Evolutionary conservation across 2,113 vertebrate genomes (phyloP).

Genomic region (Lota lota): DNA sequence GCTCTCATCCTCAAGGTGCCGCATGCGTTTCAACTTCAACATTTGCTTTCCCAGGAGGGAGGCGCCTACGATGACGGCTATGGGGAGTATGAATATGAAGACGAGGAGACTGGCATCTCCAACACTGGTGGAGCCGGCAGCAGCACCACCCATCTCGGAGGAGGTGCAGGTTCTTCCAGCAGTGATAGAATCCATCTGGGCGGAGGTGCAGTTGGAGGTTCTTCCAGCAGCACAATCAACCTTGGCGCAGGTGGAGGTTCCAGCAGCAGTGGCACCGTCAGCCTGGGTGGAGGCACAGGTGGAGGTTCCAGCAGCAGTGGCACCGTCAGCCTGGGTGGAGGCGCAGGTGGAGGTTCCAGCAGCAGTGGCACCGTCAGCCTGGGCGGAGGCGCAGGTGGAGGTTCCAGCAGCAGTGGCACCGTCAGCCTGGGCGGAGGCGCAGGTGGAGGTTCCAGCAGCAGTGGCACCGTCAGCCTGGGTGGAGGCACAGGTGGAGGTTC

Average conservation of each 20-base stretch:
- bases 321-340: constrained; percentile 31
- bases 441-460: constrained; percentile 34
- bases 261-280: neutral
- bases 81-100: constrained; percentile 50
- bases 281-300: constrained; percentile 9
- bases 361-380: constrained; percentile 17
- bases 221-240: constrained; percentile 12
- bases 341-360: constrained; percentile 15
- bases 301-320: constrained; percentile 36
- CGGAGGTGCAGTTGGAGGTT: constrained; percentile 11
- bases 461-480: constrained; percentile 32
- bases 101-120: constrained; percentile 37
- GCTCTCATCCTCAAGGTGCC: neutral
- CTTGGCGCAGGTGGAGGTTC: constrained; percentile 4
- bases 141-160: constrained; percentile 10
- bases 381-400: constrained; percentile 4
- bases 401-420: neutral
- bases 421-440: constrained; percentile 9
- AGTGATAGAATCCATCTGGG: constrained; percentile 35
- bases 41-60: constrained; percentile 36
- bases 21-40: neutral
- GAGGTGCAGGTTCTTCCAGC: constrained; percentile 36
- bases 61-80: constrained; percentile 53
- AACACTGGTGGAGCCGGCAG: constrained; percentile 31
- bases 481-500: constrained; percentile 19